Percentiles rank a stretch among this genome's conserved stretches.
Evolutionary conservation across 2,113 vertebrate species (phyloP).

Genomic region (Leptobrachium ailaonicum): DNA sequence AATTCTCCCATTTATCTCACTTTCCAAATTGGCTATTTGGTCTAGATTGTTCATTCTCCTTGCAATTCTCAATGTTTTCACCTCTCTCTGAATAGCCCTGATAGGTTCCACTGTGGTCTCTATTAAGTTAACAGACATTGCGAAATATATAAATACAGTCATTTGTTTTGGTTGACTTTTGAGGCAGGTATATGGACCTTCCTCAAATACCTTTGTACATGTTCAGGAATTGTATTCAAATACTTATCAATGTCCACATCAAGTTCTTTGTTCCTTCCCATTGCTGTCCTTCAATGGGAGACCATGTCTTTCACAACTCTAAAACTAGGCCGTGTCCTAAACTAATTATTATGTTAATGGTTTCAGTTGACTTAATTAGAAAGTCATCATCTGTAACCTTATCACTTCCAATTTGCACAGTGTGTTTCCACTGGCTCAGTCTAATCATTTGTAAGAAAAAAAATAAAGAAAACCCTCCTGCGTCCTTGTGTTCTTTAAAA

Average conservation of each 20-base stretch:
- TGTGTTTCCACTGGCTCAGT: constrained; percentile 5
- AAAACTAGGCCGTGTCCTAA: constrained; percentile 2
- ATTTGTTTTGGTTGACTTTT: no score
- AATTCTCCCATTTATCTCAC: no score
- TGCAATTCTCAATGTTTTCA: no score
- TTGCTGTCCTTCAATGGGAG: constrained; percentile 17
- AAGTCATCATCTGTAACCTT: constrained; percentile 46
- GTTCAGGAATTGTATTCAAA: background rate
- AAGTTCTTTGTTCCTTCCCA: constrained; percentile 10
- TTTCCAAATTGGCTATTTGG: no score
- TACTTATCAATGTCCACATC: background rate
- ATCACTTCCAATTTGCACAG: constrained; percentile 39
- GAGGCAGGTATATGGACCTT: constrained; percentile 39
- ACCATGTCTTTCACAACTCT: background rate
- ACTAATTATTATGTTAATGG: constrained; percentile 43
- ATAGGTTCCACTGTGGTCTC: no score
- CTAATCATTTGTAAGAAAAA: constrained; percentile 28
- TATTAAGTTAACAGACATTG: no score
- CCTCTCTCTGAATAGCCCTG: no score
- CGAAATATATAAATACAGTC: no score
- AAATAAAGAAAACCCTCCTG: background rate
- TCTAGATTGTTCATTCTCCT: no score
- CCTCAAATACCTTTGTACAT: no score
- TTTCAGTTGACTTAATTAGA: constrained; percentile 39
- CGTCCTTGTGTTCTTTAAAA: constrained; percentile 13